A percentile compares a stretch with the other conserved stretches of the same genome.
These are phyloP conservation scores for Ferdinandea cuprea DNA, from an alignment of 2,888 invertebrate genomes.

Conservation along the genomic window DNA sequence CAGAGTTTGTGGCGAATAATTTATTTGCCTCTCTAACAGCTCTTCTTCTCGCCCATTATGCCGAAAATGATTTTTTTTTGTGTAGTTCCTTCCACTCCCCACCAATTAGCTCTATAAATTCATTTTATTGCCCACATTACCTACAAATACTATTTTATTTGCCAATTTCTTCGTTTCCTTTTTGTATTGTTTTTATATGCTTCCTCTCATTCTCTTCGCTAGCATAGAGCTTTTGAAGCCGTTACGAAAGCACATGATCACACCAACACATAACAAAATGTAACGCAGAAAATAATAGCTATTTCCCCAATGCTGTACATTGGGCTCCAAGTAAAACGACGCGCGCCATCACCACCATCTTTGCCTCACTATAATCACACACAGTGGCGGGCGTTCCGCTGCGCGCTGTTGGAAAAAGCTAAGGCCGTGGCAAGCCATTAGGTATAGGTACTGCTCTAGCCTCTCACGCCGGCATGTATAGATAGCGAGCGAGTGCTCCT, in stretches of 20 bases:
- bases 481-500: slow-evolving; percentile 39
- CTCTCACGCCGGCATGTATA: not conserved
- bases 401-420: slow-evolving; percentile 31
- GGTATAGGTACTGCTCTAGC: slow-evolving; percentile 13
- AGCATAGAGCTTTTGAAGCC: slow-evolving; percentile 69
- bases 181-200: slow-evolving; percentile 7
- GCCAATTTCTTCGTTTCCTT: slow-evolving; percentile 54
- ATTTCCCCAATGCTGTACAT: slow-evolving; percentile 42
- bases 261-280: slow-evolving; percentile 37
- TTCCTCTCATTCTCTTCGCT: slow-evolving; percentile 24
- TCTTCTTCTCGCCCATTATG: slow-evolving; percentile 37
- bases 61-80: slow-evolving; percentile 27
- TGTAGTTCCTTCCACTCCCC: not conserved
- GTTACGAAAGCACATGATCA: slow-evolving; percentile 67
- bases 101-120: slow-evolving; percentile 51
- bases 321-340: slow-evolving; percentile 24
- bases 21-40: slow-evolving; percentile 57
- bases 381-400: too few species aligned
- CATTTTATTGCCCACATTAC: slow-evolving; percentile 69
- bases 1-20: slow-evolving; percentile 65
- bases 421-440: slow-evolving; percentile 36
- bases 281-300: slow-evolving; percentile 61
- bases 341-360: slow-evolving; percentile 47
- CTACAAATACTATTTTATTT: slow-evolving; percentile 65
- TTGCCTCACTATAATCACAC: slow-evolving; percentile 32